These are phyloP conservation scores for Bombus haemorrhoidalis DNA, from an alignment of 1,140 invertebrate genomes.

Conservation along the genomic window DNA sequence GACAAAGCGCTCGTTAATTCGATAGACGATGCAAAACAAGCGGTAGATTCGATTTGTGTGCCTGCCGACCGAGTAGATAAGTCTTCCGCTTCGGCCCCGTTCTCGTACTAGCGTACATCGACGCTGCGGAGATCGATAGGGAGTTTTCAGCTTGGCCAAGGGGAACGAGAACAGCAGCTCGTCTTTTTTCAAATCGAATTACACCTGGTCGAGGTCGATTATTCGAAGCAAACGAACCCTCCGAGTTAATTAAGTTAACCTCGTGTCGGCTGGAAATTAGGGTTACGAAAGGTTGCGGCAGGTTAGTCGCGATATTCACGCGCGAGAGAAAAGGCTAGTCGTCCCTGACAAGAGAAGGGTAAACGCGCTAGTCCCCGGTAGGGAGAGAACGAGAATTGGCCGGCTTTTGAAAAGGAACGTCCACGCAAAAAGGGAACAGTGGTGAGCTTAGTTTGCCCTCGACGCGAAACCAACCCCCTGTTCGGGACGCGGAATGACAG, in stretches of 20 bases:
- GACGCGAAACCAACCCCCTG: neutral
- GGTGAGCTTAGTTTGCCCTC: neutral
- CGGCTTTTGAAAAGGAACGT: constrained; percentile 29
- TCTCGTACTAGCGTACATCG: neutral
- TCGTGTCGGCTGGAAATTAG: constrained; percentile 44
- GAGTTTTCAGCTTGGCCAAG: neutral
- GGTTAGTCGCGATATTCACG: constrained; percentile 26
- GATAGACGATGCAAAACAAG: constrained; percentile 44
- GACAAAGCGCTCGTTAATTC: constrained; percentile 34
- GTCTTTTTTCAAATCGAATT: constrained; percentile 49
- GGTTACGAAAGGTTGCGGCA: constrained; percentile 32
- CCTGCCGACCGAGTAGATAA: constrained; percentile 3
- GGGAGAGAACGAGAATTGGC: constrained; percentile 36
- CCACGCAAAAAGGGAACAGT: constrained; percentile 8
- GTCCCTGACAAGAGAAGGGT: neutral
- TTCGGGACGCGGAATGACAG: neutral
- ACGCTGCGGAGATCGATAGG: constrained; percentile 12
- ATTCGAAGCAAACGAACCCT: constrained; percentile 36
- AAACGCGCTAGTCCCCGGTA: neutral
- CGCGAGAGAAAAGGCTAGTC: constrained; percentile 38
- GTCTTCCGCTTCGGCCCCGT: constrained; percentile 27
- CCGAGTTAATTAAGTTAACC: constrained; percentile 56
- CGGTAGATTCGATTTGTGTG: constrained; percentile 39
- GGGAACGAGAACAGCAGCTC: neutral
- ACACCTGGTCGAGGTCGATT: constrained; percentile 44